These are phyloP conservation scores for Pseudotriccus pelzelni DNA, from an alignment of 2,797 vertebrate genomes.

Conservation along the genomic window DNA sequence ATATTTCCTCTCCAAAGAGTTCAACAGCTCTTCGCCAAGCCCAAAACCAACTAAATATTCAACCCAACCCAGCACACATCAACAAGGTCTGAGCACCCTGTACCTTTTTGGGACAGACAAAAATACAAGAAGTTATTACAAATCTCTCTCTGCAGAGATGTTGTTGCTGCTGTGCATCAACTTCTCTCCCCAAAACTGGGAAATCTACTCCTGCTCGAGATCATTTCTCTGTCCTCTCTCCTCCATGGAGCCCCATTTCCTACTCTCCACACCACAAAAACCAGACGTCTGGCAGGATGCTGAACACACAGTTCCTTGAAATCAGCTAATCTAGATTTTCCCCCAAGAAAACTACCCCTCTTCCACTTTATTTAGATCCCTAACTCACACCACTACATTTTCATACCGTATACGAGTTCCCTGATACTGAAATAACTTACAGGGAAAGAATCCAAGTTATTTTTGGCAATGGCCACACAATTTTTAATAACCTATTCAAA, in stretches of 20 bases:
- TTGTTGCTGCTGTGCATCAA: not conserved
- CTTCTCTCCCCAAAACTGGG: not conserved
- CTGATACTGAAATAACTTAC: not conserved
- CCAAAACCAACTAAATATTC: not conserved
- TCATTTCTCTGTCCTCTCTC: accelerated
- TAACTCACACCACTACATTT: not conserved
- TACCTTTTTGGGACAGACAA: not conserved
- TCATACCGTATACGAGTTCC: accelerated
- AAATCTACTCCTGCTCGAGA: accelerated
- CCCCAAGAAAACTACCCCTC: not conserved
- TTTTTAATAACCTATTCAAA: not conserved
- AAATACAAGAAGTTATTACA: not conserved
- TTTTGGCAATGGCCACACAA: not conserved
- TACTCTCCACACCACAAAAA: not conserved
- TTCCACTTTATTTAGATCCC: not conserved
- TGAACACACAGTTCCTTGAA: not conserved
- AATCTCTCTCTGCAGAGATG: not conserved
- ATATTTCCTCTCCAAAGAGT: not conserved
- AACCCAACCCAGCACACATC: not conserved
- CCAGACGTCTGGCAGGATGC: not conserved
- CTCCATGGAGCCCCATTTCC: not conserved
- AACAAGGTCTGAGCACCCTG: not conserved
- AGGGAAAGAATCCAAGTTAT: not conserved
- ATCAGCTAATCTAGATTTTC: not conserved
- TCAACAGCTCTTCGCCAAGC: not conserved